Evolutionary conservation across 2,113 vertebrate genomes (phyloP).

Genomic region (Promerops cafer): DNA sequence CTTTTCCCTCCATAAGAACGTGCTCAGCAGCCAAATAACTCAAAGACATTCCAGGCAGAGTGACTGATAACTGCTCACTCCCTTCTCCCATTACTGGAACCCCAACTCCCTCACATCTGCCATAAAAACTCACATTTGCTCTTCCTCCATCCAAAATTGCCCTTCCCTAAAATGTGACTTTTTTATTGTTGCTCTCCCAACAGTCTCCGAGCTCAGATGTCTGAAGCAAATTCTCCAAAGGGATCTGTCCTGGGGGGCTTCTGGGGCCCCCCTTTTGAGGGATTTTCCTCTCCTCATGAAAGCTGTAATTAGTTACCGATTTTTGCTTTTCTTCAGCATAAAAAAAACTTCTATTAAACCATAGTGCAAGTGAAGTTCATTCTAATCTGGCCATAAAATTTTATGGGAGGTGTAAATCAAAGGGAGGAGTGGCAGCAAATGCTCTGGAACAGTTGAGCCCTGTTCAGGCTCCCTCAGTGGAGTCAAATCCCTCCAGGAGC

Average conservation of each 20-base stretch:
- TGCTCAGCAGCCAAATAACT: background rate
- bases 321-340: background rate
- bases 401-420: conserved; percentile 50
- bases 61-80: background rate
- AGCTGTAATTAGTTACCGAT: background rate
- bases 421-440: conserved; percentile 30
- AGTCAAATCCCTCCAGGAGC: conserved; percentile 34
- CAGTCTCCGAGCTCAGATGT: background rate
- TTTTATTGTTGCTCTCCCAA: background rate
- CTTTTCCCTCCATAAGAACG: background rate
- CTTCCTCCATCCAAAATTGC: background rate
- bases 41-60: background rate
- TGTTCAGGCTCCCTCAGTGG: background rate
- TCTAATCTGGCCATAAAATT: conserved; percentile 59
- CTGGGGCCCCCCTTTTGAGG: background rate
- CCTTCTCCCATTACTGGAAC: conserved; percentile 13
- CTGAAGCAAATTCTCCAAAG: background rate
- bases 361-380: conserved; percentile 64
- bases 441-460: background rate
- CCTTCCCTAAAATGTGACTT: background rate
- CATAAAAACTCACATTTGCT: background rate
- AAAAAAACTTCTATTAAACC: background rate
- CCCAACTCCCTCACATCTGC: background rate
- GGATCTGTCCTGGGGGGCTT: background rate
- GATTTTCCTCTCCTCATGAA: background rate